phyloP scores from a whole-genome alignment of 2,797 vertebrate genomes.

The Clamator glandarius region DNA sequence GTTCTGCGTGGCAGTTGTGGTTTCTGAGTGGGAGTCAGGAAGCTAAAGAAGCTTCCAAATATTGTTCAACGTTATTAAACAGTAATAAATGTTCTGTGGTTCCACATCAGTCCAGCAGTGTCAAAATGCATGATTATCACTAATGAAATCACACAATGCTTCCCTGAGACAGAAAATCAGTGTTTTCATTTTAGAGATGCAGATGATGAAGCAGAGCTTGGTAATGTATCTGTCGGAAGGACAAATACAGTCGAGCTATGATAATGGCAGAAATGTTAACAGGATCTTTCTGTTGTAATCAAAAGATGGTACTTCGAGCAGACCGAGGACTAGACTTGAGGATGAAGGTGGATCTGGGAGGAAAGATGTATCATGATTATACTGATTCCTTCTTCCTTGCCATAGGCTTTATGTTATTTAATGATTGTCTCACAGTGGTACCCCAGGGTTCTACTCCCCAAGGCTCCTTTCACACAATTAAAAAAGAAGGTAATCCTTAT shows the following conservation, averaged over 20 bases:
- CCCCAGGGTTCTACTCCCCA: neutral
- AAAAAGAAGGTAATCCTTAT: neutral
- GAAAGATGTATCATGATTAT: neutral
- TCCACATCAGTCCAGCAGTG: neutral
- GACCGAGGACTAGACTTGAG: neutral
- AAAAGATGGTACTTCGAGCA: neutral
- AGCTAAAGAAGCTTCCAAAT: neutral
- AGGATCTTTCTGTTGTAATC: neutral
- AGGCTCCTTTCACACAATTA: neutral
- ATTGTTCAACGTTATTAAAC: neutral
- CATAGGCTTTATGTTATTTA: slow-evolving; percentile 28
- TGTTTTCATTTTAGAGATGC: neutral
- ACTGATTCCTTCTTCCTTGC: neutral
- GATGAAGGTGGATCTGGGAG: neutral
- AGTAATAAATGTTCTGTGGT: neutral
- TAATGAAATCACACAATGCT: neutral
- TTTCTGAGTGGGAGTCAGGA: neutral
- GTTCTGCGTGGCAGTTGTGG: neutral
- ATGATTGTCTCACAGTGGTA: neutral
- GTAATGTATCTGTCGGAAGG: neutral
- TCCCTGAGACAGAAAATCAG: neutral
- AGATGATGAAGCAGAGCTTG: neutral
- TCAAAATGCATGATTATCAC: neutral
- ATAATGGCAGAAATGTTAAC: neutral
- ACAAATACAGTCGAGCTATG: neutral